Evolutionary conservation across 2,888 invertebrate species (phyloP).

Genomic region (Melinaea marsaeus): DNA sequence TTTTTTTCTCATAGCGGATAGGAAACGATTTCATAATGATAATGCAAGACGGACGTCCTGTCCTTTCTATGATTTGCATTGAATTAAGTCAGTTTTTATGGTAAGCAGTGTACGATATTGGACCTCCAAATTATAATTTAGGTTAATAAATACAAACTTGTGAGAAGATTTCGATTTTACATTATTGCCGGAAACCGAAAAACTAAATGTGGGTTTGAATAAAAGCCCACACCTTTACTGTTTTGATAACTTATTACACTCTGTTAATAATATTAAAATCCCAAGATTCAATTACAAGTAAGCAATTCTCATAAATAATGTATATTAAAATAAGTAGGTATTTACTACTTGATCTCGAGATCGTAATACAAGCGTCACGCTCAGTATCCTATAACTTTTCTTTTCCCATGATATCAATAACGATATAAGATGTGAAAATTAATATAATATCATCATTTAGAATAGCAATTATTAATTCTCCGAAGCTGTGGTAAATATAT

Average conservation of each 20-base stretch:
- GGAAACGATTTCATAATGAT: conserved; percentile 32
- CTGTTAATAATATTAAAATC: too few species aligned
- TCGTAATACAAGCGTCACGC: conserved; percentile 60
- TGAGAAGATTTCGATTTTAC: not conserved
- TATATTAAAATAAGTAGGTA: conserved; percentile 20
- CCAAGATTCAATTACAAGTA: too few species aligned
- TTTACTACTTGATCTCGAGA: conserved; percentile 46
- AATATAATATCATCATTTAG: conserved; percentile 20
- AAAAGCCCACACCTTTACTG: too few species aligned
- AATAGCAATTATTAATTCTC: not conserved
- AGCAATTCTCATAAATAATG: conserved; percentile 17
- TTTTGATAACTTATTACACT: too few species aligned
- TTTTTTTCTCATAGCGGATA: conserved; percentile 32
- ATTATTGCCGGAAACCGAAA: too few species aligned
- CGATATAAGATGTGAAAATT: conserved; percentile 31
- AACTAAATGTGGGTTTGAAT: too few species aligned
- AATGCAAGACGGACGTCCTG: conserved; percentile 59
- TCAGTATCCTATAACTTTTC: conserved; percentile 56
- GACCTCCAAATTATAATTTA: not conserved
- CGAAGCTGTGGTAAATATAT: not conserved
- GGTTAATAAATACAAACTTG: not conserved
- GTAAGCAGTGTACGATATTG: not conserved
- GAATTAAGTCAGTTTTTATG: conserved; percentile 33
- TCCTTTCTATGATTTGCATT: conserved; percentile 54
- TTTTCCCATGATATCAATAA: conserved; percentile 52